Evolutionary conservation across 2,797 vertebrate species (phyloP), one percentile per base, ranked within the genome.

Genomic region (Pipistrellus nathusii): DNA sequence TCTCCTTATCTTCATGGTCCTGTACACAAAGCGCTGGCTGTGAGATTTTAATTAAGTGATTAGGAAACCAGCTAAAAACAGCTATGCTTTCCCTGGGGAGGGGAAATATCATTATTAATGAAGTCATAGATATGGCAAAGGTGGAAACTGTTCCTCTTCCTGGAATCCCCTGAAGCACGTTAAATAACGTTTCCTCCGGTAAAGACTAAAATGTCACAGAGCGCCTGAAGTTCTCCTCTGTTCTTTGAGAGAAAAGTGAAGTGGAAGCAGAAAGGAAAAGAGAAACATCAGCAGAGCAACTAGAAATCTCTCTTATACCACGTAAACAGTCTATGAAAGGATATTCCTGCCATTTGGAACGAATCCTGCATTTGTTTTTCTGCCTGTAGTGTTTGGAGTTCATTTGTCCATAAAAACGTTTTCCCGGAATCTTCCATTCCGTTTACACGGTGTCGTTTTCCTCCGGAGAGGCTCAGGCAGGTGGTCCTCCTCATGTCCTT

Each of bases 31-130:
- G 78, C 38, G 27, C 91, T 87, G 80, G 41, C 59, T 86, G 12
- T 69, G 53, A 68, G 57, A 32, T 75, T 95, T 96, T 95, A 89
- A 88, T 88, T 94, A 92, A 94, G n/a, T 66, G 6, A 55, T 88
- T 62, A 91, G 30, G 73, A 94, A 94, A 71, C 11, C 35, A 76
- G 23, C 27, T 38, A 84, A 85, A 85, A 30, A 8, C 11, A 20
- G 15, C 6, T 64, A 57, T 41, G 51, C 41, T 83, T 88, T 80
- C 20, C 12, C n/a, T 1, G 13, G 6, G 23, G 88, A 66, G 17
- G 53, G 64, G 57, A 83, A 84, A 32, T 76, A 35, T 64, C 30
- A 25, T 88, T 76, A 57, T 85, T 82, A 68, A 80, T 59, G 73
- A 95, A 92, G 75, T 25, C 51, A 68, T 90, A 83, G 41, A 59